Conservation (phyloP, 2,797 vertebrate genomes). For the Cetoscarus ocellatus region DNA sequence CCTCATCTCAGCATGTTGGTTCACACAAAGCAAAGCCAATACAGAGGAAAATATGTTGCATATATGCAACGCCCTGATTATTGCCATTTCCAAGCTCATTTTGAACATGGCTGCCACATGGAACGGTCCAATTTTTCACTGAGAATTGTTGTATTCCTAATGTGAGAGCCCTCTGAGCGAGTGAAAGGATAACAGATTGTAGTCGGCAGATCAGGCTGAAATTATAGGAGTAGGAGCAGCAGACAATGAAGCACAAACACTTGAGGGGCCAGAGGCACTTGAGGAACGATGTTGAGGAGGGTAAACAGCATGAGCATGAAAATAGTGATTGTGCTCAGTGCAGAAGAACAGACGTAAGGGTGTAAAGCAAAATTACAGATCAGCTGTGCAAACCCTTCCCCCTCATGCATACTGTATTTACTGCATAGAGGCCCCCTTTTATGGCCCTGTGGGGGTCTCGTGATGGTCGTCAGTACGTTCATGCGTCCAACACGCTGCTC, state of each 20-base stretch:
- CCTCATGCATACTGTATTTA: slow-evolving; percentile 1
- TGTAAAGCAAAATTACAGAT: slow-evolving; percentile 26
- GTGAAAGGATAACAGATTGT: too few species aligned
- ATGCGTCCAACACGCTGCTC: background rate
- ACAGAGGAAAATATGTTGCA: too few species aligned
- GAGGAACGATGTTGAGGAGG: slow-evolving; percentile 2
- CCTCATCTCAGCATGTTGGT: too few species aligned
- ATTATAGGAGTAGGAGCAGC: background rate
- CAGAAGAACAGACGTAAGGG: slow-evolving; percentile 6
- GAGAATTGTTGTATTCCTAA: too few species aligned
- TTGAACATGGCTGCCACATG: too few species aligned
- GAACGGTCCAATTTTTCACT: too few species aligned
- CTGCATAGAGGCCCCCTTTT: slow-evolving; percentile 3
- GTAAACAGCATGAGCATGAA: slow-evolving; percentile 11
- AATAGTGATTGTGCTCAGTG: slow-evolving; percentile 30
- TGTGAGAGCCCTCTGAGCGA: too few species aligned
- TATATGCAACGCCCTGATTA: too few species aligned
- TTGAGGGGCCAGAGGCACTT: slow-evolving; percentile 1
- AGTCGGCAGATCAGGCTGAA: too few species aligned
- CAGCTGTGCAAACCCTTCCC: slow-evolving; percentile 14
- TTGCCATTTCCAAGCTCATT: too few species aligned
- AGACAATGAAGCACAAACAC: slow-evolving; percentile 4
- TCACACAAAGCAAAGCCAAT: too few species aligned
- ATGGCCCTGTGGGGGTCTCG: background rate
- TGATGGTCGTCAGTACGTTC: background rate